phyloP scores from a whole-genome alignment of 2,113 vertebrate genomes.

The Mirza zaza region DNA sequence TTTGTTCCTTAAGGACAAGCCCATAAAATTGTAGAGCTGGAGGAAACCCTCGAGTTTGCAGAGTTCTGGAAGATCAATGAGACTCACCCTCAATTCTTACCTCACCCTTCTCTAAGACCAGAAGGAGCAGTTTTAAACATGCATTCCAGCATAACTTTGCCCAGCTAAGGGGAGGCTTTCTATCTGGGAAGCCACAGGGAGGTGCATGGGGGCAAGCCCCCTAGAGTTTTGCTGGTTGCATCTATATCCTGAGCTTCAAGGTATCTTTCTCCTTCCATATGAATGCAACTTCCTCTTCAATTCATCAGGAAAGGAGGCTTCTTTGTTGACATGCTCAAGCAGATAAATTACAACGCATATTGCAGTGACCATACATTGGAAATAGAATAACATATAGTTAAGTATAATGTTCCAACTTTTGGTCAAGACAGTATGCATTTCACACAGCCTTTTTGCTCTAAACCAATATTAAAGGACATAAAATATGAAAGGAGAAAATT shows the following conservation, averaged over 20 bases:
- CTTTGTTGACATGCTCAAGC: neutral
- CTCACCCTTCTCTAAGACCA: neutral
- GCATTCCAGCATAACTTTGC: neutral
- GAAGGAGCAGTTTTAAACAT: neutral
- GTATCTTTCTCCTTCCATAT: neutral
- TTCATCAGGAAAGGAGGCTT: neutral
- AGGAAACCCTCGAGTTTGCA: neutral
- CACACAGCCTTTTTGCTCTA: neutral
- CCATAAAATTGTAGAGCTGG: neutral
- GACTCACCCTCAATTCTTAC: neutral
- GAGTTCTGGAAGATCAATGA: neutral
- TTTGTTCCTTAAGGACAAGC: conserved; percentile 35
- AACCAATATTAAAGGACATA: neutral
- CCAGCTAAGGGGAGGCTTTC: neutral
- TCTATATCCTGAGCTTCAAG: neutral
- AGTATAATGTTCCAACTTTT: neutral
- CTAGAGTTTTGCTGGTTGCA: neutral
- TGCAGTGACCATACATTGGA: neutral
- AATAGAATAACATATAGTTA: neutral
- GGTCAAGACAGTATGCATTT: neutral
- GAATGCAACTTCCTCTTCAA: neutral
- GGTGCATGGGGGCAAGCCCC: neutral
- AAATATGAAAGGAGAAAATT: neutral
- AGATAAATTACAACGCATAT: neutral
- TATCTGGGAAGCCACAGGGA: neutral